phyloP scores from a whole-genome alignment of 1,140 invertebrate genomes.

The Halyomorpha halys region DNA sequence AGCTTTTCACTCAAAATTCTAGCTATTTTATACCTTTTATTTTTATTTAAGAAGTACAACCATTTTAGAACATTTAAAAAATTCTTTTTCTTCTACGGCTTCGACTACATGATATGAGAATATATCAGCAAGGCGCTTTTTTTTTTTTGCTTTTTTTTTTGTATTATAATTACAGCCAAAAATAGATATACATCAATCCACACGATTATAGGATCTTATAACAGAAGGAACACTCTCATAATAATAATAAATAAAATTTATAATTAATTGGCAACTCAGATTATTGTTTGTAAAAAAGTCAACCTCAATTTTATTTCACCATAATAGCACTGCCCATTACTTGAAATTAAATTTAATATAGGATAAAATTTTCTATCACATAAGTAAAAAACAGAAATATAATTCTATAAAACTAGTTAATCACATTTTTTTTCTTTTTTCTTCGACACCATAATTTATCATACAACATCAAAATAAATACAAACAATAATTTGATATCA shows the following conservation, averaged over 20 bases:
- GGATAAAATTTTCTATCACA: no score
- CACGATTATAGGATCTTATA: neutral
- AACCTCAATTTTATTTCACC: neutral
- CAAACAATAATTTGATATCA: no score
- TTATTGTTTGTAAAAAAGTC: neutral
- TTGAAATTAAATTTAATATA: no score
- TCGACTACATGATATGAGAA: slow-evolving; percentile 14
- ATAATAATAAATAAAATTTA: neutral
- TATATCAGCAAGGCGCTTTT: slow-evolving; percentile 5
- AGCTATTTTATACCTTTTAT: no score
- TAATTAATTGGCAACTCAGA: slow-evolving; percentile 1
- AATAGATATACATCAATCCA: slow-evolving; percentile 8
- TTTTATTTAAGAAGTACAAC: slow-evolving; percentile 1
- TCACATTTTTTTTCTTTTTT: no score
- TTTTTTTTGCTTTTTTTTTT: no score
- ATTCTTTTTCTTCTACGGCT: neutral
- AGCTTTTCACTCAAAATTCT: no score
- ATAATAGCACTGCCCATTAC: no score
- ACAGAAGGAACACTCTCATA: slow-evolving; percentile 2
- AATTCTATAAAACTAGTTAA: no score
- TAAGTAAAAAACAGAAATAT: no score
- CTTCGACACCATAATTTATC: no score
- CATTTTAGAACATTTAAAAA: slow-evolving; percentile 8
- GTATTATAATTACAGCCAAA: slow-evolving; percentile 3
- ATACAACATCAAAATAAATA: no score